Conservation (phyloP, 2,113 vertebrate genomes). For the Jaculus jaculus region DNA sequence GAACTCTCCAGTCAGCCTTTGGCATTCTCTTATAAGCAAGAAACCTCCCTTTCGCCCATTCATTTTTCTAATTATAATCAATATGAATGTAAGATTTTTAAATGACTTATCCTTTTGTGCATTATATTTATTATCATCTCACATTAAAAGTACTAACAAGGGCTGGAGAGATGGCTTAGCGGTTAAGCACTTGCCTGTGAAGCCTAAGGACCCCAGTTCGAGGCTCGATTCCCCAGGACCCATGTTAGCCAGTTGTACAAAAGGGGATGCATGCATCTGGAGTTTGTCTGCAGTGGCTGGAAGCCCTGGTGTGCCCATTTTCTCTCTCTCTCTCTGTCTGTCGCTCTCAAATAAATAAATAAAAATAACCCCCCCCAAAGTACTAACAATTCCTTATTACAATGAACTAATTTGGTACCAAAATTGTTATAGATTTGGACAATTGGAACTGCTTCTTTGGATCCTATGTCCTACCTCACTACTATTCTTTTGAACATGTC, state of each 20-base stretch:
- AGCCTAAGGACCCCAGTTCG: no score
- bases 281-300: no score
- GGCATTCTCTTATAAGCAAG: background rate
- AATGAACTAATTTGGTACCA: background rate
- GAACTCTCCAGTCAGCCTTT: background rate
- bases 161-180: no score
- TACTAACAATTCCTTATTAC: background rate
- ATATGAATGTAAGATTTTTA: background rate
- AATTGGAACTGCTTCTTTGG: background rate
- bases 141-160: background rate
- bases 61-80: background rate
- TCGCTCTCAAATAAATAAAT: no score
- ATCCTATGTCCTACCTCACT: background rate
- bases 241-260: no score
- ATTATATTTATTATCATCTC: background rate
- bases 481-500: background rate
- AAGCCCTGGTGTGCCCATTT: no score
- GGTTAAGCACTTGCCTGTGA: no score
- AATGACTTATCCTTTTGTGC: background rate
- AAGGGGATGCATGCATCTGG: no score
- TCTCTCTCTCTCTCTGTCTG: no score
- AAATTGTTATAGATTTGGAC: background rate
- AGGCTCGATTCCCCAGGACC: no score
- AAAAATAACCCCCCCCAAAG: no score
- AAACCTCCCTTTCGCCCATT: background rate